A percentile compares a stretch with the other conserved stretches of the same genome.
Evolutionary conservation across 2,888 invertebrate genomes (phyloP).

Genomic region (Eurytoma adleriae): DNA sequence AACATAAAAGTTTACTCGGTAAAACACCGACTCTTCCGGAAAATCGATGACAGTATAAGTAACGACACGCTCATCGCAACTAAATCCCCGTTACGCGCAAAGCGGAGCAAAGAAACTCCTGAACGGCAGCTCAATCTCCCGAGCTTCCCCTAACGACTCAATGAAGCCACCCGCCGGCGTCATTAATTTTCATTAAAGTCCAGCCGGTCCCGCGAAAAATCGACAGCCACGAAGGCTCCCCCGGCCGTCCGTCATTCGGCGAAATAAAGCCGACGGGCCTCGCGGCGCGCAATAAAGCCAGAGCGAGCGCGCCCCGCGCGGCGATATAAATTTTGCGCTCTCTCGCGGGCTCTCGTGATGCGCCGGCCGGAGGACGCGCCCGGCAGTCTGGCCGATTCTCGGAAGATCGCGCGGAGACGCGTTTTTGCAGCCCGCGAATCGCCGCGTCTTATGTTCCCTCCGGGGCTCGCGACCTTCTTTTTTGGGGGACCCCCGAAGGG

Average conservation of each 20-base stretch:
- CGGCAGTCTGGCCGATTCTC: conserved; percentile 28
- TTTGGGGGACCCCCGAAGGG: not conserved
- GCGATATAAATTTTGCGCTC: conserved; percentile 32
- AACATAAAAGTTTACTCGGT: not conserved
- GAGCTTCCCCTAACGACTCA: conserved; percentile 21
- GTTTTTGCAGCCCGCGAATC: conserved; percentile 27
- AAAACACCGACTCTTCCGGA: too few species aligned
- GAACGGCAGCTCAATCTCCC: not conserved
- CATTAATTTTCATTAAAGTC: conserved; percentile 41
- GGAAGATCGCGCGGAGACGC: conserved; percentile 31
- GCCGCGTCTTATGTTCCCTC: not conserved
- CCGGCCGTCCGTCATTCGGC: conserved; percentile 38
- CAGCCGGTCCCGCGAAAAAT: not conserved
- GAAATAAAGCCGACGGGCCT: not conserved
- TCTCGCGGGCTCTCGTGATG: not conserved
- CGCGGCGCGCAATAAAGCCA: conserved; percentile 8
- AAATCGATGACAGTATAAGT: too few species aligned
- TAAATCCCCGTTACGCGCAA: not conserved
- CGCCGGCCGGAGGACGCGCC: not conserved
- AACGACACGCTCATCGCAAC: too few species aligned
- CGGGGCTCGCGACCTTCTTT: not conserved
- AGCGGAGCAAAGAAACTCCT: not conserved
- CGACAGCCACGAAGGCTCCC: not conserved
- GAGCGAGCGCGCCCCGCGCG: not conserved
- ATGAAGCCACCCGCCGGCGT: conserved; percentile 5